phyloP scores from a whole-genome alignment of 2,113 vertebrate species.

The Oryzias woworae region DNA sequence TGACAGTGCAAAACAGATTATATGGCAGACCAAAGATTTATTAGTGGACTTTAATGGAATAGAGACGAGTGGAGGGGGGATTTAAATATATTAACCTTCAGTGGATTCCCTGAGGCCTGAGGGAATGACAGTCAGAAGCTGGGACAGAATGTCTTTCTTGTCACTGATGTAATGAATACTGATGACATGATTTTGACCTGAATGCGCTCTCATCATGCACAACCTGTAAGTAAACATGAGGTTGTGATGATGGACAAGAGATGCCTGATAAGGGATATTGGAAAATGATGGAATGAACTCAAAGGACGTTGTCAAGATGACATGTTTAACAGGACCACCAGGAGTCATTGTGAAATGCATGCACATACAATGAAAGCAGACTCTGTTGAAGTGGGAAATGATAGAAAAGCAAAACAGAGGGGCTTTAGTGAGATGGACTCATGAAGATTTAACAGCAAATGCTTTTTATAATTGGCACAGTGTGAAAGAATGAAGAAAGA shows the following conservation, averaged over 20 bases:
- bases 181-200: constrained; percentile 68
- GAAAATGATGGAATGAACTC: constrained; percentile 1
- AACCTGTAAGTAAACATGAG: constrained; percentile 45
- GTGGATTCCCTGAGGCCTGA: constrained; percentile 63
- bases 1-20: constrained; percentile 77
- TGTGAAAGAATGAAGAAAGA: constrained; percentile 9
- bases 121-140: constrained; percentile 55
- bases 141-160: constrained; percentile 64
- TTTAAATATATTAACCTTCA: constrained; percentile 85
- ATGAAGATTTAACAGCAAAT: neutral
- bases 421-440: neutral
- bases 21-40: constrained; percentile 78
- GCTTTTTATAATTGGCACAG: neutral
- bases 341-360: neutral
- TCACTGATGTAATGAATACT: constrained; percentile 73
- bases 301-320: neutral
- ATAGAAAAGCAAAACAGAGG: neutral
- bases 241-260: constrained; percentile 10
- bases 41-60: constrained; percentile 79
- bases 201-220: constrained; percentile 42
- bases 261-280: constrained; percentile 1
- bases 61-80: constrained; percentile 76
- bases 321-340: too few species aligned
- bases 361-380: neutral
- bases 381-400: neutral